Conservation (phyloP, 2,888 invertebrate species). For the Oscheius onirici region DNA sequence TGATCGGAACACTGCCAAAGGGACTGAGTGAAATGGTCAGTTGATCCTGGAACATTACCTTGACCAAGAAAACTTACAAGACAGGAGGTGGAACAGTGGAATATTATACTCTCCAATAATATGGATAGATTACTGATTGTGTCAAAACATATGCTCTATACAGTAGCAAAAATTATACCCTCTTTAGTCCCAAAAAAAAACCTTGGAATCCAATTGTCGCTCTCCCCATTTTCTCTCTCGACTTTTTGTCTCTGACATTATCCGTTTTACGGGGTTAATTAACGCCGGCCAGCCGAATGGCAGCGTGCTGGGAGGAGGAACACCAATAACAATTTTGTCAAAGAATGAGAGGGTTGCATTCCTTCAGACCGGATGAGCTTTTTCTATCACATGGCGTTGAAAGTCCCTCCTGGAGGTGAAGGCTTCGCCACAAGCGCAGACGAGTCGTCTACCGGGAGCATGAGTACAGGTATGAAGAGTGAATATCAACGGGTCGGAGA, state of each 20-base stretch:
- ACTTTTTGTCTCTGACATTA: constrained; percentile 17
- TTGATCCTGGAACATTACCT: no score
- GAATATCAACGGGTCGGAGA: neutral
- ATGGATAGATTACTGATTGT: no score
- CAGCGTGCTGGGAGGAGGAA: neutral
- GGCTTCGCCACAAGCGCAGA: constrained; percentile 5
- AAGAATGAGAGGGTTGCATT: neutral
- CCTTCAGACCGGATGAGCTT: neutral
- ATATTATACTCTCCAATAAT: no score
- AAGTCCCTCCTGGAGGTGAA: neutral
- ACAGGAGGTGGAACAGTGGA: no score
- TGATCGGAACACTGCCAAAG: no score
- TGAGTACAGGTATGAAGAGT: neutral
- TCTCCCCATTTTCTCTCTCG: neutral
- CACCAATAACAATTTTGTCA: neutral
- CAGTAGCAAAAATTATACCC: no score
- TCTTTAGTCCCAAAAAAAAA: no score
- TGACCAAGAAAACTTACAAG: no score
- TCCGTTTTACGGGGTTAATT: constrained; percentile 27
- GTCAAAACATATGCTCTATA: no score
- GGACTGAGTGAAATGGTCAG: no score
- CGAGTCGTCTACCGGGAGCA: neutral
- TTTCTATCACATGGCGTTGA: constrained; percentile 1
- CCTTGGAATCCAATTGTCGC: neutral
- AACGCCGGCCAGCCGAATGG: constrained; percentile 2